Conservation (phyloP, 2,888 invertebrate genomes). For the Nesidiocoris tenuis region DNA sequence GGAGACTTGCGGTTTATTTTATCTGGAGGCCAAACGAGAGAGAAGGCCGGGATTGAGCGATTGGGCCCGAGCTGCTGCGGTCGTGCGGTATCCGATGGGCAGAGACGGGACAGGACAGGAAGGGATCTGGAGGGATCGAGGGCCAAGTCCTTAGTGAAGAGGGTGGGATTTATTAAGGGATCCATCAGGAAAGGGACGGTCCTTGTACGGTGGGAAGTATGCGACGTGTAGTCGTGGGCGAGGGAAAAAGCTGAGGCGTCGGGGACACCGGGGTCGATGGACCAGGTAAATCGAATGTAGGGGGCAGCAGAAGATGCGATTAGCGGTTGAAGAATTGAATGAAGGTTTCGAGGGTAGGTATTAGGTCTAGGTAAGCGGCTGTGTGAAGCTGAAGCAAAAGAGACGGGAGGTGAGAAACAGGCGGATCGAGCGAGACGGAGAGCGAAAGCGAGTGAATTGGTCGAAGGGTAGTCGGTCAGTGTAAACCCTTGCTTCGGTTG, state of each 20-base stretch:
- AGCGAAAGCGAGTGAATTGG: conserved; percentile 43
- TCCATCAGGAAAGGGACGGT: conserved; percentile 20
- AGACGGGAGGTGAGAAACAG: neutral
- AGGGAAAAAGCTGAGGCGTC: neutral
- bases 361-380: neutral
- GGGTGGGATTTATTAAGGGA: conserved; percentile 23
- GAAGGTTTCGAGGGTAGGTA: conserved; percentile 1
- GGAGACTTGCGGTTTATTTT: conserved; percentile 32
- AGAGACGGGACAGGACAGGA: neutral
- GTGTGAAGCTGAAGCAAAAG: neutral
- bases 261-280: conserved; percentile 21
- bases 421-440: too few relatives aligned
- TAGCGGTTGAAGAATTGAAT: conserved; percentile 45
- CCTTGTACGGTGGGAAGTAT: conserved; percentile 19
- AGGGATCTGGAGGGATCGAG: neutral
- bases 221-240: neutral
- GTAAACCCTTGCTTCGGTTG: conserved; percentile 44
- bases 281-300: conserved; percentile 41
- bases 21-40: conserved; percentile 1
- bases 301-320: conserved; percentile 38
- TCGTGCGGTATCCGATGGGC: neutral
- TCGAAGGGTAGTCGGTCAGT: conserved; percentile 41
- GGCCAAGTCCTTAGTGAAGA: neutral
- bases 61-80: conserved; percentile 6
- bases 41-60: conserved; percentile 22